Evolutionary conservation across 2,888 invertebrate genomes (phyloP).

Genomic region (Galerucella nymphaeae): DNA sequence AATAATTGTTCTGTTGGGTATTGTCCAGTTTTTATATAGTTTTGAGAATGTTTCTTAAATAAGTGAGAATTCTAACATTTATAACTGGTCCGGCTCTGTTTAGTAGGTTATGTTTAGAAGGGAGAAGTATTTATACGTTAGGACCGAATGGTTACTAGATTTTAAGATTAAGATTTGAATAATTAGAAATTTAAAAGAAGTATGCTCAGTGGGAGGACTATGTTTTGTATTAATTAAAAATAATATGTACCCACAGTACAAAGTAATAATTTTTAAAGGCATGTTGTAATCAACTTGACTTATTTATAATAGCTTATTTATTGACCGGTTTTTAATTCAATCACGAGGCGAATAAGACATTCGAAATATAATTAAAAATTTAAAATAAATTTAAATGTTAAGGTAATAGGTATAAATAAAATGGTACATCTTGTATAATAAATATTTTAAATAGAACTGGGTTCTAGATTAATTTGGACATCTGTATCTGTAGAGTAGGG

Average conservation of each 20-base stretch:
- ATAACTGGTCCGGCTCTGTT: neutral
- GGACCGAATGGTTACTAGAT: constrained; percentile 34
- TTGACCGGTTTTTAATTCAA: constrained; percentile 2
- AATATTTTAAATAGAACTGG: too few relatives aligned
- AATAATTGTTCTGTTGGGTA: too few relatives aligned
- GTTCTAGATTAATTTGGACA: too few relatives aligned
- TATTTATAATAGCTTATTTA: constrained; percentile 20
- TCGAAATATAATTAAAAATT: neutral
- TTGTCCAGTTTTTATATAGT: too few relatives aligned
- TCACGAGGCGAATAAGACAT: neutral
- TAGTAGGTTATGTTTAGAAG: constrained; percentile 27
- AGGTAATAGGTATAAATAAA: too few relatives aligned
- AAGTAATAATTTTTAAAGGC: constrained; percentile 13
- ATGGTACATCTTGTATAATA: too few relatives aligned
- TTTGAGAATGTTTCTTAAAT: too few relatives aligned
- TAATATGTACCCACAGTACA: constrained; percentile 11
- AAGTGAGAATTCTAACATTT: too few relatives aligned
- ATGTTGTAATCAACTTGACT: constrained; percentile 18
- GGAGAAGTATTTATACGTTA: constrained; percentile 40
- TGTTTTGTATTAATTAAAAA: constrained; percentile 19
- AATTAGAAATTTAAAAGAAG: constrained; percentile 53
- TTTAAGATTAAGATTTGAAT: constrained; percentile 41
- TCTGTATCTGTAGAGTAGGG: too few relatives aligned
- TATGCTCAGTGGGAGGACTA: constrained; percentile 18
- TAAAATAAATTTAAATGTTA: too few relatives aligned